Base-by-base conservation (phyloP, 2,113 vertebrate species). In the Nerophis lumbriciformis region DNA sequence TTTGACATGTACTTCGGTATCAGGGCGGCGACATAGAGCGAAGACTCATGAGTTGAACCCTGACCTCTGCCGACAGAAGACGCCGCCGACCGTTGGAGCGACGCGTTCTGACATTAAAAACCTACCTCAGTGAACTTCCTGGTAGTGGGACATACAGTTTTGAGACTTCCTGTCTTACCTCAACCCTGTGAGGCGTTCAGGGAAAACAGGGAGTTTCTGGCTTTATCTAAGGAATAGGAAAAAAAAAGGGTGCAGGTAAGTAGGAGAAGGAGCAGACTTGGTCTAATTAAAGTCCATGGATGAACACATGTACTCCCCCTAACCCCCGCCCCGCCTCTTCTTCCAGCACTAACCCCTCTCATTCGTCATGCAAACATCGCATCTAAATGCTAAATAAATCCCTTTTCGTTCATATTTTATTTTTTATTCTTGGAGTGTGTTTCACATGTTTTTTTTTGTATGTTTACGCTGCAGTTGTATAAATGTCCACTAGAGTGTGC, bases 401-500 rank as follows among this genome's bases (percentile, higher is more conserved):
- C 49, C 8, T 39, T 35, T 48, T 11, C 56, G 38, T 66, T 60
- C 50, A 19, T 48, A 53, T 42, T 45, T 37, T 68, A 16, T 59
- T 56, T 38, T 51, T 50, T 42, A 47, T 39, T 68, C 28, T 59
- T 56, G 44, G 19, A 61, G 49, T 66, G 76, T 61, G 68, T 55
- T 71, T 69, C 64, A 74, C 68, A 45, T 54, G 67, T 59, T 77
- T 74, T 69, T 36, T 76, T 63, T 65, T 49, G 61, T 39, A 59
- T 59, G 52, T 72, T 76, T 69, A 78, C 72, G 60, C 45, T 82
- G 86, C 80, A 76, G 61, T 75, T 79, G 36, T 71, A 78, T 16
- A 60, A 45, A 68, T 78, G 75, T 38, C 86, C 88, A 88, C 85
- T 76, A 88, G 88, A 88, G 79, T 57, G 82, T 64, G 77, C 77